Base-by-base conservation (phyloP, 2,888 invertebrate genomes). In the Ryuthela nishihirai region DNA sequence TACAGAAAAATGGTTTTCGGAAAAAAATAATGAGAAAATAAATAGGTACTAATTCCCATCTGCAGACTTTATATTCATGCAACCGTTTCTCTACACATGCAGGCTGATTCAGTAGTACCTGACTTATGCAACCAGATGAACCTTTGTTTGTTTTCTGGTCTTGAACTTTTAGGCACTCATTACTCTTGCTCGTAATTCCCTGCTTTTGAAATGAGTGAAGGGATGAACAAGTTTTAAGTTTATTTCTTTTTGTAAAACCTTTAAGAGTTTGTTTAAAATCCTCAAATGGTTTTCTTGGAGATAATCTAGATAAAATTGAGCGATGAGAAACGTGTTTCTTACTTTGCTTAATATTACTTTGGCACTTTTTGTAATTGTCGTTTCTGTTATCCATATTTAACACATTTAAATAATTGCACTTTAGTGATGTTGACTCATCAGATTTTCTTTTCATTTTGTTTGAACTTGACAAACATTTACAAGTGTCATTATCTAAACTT, bases 211-310 rank as follows among this genome's bases (percentile, higher is more conserved):
- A 29, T 12, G 9, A 29, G 12, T 29, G 7, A 9, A 12, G 12
- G 9, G 9, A 9, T 29, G 29, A 29, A 12, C 29, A 29, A 9
- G 7, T 29, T 29, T 29, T 29, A 12, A 7, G 12, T 12, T 29
- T 29, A 12, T n/a, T n/a, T n/a, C n/a, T n/a, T n/a, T n/a, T n/a
- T 2, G 45, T 45, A 9, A 59, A 36, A 6, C 46, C 42, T 36
- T 59, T 59, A 15, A 59, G 42, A 34, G 50, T 40, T 4, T 53
- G 58, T 21, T 59, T 59, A 4, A 59, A 26, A 43, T 59, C 47
- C 20, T 59, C 58, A 18, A 59, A 45, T 39, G 47, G 42, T 20
- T 53, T 42, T 9, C 58, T 26, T 5, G 58, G 58, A 10, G 58
- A 59, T 4, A 59, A 47, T 2, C 48, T 40, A 23, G 53, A 59